phyloP scores from a whole-genome alignment of 2,797 vertebrate species.

The Thunnus albacares region DNA sequence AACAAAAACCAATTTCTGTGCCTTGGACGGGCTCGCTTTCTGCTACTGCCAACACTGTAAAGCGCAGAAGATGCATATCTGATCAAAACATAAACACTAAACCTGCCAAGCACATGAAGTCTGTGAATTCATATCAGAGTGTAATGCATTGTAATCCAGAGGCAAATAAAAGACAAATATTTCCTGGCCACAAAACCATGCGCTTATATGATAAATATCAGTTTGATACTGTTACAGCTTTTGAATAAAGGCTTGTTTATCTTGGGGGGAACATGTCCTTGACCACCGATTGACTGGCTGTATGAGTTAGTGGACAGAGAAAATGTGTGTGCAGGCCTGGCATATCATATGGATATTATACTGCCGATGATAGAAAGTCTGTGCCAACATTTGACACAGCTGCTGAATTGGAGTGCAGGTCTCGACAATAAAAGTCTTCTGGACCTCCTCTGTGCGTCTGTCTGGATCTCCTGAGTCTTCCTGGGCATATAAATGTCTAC shows the following conservation, averaged over 20 bases:
- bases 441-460: conserved; percentile 37
- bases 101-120: conserved; percentile 62
- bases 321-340: conserved; percentile 22
- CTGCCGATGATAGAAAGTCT: conserved; percentile 47
- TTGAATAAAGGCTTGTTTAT: conserved; percentile 70
- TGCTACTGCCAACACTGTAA: conserved; percentile 49
- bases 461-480: conserved; percentile 50
- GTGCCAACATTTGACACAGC: conserved; percentile 62
- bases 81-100: conserved; percentile 38
- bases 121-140: conserved; percentile 55
- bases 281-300: conserved; percentile 53
- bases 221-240: conserved; percentile 58
- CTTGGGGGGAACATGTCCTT: conserved; percentile 62
- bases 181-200: conserved; percentile 44
- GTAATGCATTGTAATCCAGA: conserved; percentile 53
- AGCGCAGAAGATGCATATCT: conserved; percentile 62
- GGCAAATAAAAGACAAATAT: conserved; percentile 67
- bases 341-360: conserved; percentile 47
- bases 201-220: conserved; percentile 70
- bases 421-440: conserved; percentile 59
- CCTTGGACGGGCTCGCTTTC: conserved; percentile 36
- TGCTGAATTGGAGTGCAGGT: conserved; percentile 38
- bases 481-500: conserved; percentile 58
- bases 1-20: conserved; percentile 44
- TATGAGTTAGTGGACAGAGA: conserved; percentile 30